Base-by-base conservation (phyloP, 2,797 vertebrate genomes). In the Melanotaenia parkinsoni region DNA sequence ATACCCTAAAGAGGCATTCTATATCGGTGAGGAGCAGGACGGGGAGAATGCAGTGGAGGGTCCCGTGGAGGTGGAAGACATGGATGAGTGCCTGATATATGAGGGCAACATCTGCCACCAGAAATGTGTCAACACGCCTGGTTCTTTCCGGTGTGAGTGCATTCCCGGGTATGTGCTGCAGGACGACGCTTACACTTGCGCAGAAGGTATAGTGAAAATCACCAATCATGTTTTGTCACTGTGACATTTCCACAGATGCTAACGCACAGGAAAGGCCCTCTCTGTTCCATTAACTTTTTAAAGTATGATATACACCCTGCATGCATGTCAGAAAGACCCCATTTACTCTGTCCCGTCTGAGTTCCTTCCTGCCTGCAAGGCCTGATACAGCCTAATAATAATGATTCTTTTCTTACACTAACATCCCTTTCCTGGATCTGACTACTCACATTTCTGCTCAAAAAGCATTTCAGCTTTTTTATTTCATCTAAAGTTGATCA, bases 81-180 rank as follows among this genome's bases (percentile, higher is more conserved):
- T 96, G 86, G 95, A 97, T 0, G 96, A 97, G 89, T 98, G 97
- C 54, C 90, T 94, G 67, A 82, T 96, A 11, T 93, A 97, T 0
- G 89, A 93, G 0, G 95, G 94, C 62, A 94, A 91, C 50, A 91
- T 97, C 84, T 98, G 97, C 82, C 79, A 92, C 45, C 94, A 95
- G 68, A 82, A 56, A 72, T 94, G 94, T 67, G 80, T 97, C 90
- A 98, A 98, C 90, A 97, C 95, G 0, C 93, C 90, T 11, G 96
- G 95, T 67, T 97, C 97, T 47, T 98, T 93, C 85, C 93, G 82
- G 67, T 98, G 96, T 3, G 94, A 95, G 0, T 98, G 97, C 70
- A 94, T 94, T 79, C 95, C 95, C 0, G 95, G 96, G 58, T 97
- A 95, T 76, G 82, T 72, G 10, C 86, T 98, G 81, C 96, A 96